phyloP scores from a whole-genome alignment of 2,888 invertebrate genomes.

The Nomada ferruginata region DNA sequence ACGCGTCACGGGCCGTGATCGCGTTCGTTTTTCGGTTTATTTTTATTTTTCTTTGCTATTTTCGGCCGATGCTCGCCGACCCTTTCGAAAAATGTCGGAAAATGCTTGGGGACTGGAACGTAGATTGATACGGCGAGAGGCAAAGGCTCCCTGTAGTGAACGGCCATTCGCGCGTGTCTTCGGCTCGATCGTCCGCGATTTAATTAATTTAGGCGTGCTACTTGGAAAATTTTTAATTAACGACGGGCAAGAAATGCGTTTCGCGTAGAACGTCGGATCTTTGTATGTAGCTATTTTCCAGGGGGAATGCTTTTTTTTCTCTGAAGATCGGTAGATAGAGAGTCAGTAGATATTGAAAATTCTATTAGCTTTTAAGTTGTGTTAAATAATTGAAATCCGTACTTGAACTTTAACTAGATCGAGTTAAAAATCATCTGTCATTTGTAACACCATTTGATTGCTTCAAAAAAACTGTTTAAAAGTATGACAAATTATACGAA shows the following conservation, averaged over 20 bases:
- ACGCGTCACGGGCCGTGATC: conserved; percentile 18
- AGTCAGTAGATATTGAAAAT: too few relatives aligned
- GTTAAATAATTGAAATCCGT: too few relatives aligned
- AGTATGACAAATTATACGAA: too few relatives aligned
- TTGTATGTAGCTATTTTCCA: not conserved
- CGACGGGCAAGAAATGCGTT: not conserved
- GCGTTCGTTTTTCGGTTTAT: not conserved
- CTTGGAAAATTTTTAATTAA: conserved; percentile 50
- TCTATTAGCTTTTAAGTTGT: too few relatives aligned
- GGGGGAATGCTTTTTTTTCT: not conserved
- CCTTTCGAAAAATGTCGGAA: conserved; percentile 10
- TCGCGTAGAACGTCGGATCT: not conserved
- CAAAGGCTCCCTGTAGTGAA: conserved; percentile 2
- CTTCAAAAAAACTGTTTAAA: too few relatives aligned
- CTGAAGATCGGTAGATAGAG: not conserved
- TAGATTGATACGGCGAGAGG: not conserved
- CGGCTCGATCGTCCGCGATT: conserved; percentile 19
- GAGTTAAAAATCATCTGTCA: too few relatives aligned
- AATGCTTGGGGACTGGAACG: conserved; percentile 1
- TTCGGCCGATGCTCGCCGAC: not conserved
- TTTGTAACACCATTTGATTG: too few relatives aligned
- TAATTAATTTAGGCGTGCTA: conserved; percentile 34
- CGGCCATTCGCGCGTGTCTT: conserved; percentile 23
- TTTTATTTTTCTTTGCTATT: not conserved
- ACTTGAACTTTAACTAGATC: too few relatives aligned